Conservation (phyloP, 2,113 vertebrate species). For the Lepus americanus region DNA sequence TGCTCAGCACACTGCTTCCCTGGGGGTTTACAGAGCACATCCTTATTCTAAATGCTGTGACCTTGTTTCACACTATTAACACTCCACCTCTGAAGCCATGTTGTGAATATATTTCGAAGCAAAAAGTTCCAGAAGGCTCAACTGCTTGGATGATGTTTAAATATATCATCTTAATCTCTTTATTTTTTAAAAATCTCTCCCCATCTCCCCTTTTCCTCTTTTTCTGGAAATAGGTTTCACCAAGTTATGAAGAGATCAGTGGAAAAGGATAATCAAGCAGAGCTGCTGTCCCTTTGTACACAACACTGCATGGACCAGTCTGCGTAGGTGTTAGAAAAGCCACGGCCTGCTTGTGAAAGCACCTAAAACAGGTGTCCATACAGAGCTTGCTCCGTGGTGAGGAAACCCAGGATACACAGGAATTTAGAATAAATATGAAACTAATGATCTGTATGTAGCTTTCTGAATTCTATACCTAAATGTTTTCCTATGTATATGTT, state of each 20-base stretch:
- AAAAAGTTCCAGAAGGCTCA: slow-evolving; percentile 19
- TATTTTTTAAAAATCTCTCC: background rate
- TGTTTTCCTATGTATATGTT: background rate
- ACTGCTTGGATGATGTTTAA: slow-evolving; percentile 52
- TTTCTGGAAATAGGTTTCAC: background rate
- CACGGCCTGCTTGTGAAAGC: background rate
- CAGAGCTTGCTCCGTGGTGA: background rate
- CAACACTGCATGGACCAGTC: background rate
- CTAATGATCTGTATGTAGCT: background rate
- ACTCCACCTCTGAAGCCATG: background rate
- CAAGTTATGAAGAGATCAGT: background rate
- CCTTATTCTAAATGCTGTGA: slow-evolving; percentile 14
- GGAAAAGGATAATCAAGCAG: background rate
- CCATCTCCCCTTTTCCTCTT: background rate
- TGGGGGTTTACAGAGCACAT: background rate
- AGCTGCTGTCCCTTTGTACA: background rate
- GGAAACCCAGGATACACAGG: background rate
- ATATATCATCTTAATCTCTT: slow-evolving; percentile 1
- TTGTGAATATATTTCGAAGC: slow-evolving; percentile 31
- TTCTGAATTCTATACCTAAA: background rate
- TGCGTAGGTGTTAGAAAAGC: background rate
- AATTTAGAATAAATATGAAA: background rate
- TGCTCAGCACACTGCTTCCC: background rate
- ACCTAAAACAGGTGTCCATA: background rate
- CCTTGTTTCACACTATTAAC: background rate